Evolutionary conservation across 2,888 invertebrate genomes (phyloP), one percentile per base, ranked within the genome.

Genomic region (Alloscopus bannaensis): DNA sequence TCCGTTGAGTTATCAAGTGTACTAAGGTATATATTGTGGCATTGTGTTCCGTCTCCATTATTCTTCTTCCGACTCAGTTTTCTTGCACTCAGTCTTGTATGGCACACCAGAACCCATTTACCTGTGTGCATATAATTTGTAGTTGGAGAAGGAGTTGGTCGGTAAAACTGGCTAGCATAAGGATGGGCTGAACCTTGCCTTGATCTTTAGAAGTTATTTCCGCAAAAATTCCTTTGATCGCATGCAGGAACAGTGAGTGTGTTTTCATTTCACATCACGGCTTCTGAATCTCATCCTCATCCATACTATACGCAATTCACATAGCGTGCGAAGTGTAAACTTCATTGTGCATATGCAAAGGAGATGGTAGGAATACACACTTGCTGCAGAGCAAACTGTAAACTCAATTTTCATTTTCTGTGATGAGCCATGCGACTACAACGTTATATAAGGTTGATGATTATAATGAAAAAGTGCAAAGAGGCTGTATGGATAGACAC

Each of bases 141-240:
- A n/a, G n/a, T n/a, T n/a, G n/a, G n/a, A n/a, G n/a, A n/a, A n/a
- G n/a, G n/a, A n/a, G n/a, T n/a, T n/a, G n/a, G n/a, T n/a, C n/a
- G n/a, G n/a, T n/a, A n/a, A n/a, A n/a, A n/a, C n/a, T n/a, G n/a
- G n/a, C n/a, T 31, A 55, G 4, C 52, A 72, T 13, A 47, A 55
- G 73, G 73, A 73, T 73, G 73, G 73, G 73, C 45, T 73, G 73
- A 73, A 45, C 73, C 73, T 40, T 59, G 59, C 52, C 29, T 55
- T 55, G 60, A 64, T 71, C 71, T 65, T 47, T 73, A 24, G 57
- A 73, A 73, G 24, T 57, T 57, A 65, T 73, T 73, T 73, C 73
- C 73, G 65, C 73, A 73, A 62, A 70, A 47, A 45, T 20, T 47
- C 22, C 47, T 69, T 50, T 71, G 52, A 40, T 40, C 52, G 52